phyloP scores from a whole-genome alignment of 2,113 vertebrate genomes.

The Zootoca vivipara region DNA sequence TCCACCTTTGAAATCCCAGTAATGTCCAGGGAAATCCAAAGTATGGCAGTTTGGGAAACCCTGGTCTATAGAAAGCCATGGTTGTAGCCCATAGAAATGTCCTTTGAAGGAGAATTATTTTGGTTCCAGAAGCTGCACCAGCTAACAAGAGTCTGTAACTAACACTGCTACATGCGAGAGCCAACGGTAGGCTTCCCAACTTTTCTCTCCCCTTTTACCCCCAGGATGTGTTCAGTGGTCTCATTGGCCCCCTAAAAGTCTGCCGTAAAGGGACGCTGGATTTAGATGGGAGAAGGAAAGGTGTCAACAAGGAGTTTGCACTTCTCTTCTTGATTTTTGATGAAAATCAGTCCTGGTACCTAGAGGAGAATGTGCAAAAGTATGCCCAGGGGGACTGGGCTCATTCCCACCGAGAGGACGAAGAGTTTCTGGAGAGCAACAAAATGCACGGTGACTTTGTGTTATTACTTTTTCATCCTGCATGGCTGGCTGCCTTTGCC shows the following conservation, averaged over 20 bases:
- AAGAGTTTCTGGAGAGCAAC: constrained; percentile 80
- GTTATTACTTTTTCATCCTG: neutral
- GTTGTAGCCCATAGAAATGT: neutral
- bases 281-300: constrained; percentile 60
- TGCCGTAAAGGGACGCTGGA: constrained; percentile 71
- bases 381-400: constrained; percentile 40
- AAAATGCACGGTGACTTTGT: constrained; percentile 79
- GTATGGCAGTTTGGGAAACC: too few species aligned
- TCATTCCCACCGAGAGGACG: constrained; percentile 56
- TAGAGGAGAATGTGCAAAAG: constrained; percentile 74
- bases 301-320: constrained; percentile 76
- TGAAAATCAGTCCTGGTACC: constrained; percentile 83
- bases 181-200: neutral
- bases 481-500: neutral
- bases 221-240: constrained; percentile 79
- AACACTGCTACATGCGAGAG: too few species aligned
- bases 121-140: neutral
- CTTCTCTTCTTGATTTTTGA: constrained; percentile 81
- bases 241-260: constrained; percentile 75
- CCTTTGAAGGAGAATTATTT: too few species aligned
- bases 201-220: neutral
- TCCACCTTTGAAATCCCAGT: too few species aligned
- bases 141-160: too few species aligned
- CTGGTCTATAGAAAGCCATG: neutral
- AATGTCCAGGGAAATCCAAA: too few species aligned